phyloP scores from a whole-genome alignment of 30 jellyfish, hydroid and myxozoan genomes.

The Rhopilema esculentum region DNA sequence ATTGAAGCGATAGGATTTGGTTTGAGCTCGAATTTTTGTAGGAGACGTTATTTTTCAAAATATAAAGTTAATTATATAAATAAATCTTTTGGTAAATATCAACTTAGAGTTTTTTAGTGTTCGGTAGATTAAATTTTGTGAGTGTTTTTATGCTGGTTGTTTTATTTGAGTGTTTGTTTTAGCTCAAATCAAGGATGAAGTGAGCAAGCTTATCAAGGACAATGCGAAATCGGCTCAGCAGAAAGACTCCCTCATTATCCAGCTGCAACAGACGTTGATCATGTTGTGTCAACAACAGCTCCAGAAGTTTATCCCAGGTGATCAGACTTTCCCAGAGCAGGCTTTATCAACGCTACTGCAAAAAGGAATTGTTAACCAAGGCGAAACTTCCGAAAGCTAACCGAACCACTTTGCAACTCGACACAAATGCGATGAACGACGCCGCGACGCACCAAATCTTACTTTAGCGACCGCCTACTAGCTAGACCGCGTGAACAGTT shows the following conservation, averaged over 20 bases:
- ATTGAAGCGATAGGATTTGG: background rate
- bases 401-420: background rate
- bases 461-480: background rate
- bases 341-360: slow-evolving; percentile 52
- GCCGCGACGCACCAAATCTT: background rate
- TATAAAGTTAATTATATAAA: background rate
- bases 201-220: slow-evolving; percentile 67
- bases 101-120: background rate
- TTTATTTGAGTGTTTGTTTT: slow-evolving; percentile 17
- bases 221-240: slow-evolving; percentile 80
- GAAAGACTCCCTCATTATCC: slow-evolving; percentile 84
- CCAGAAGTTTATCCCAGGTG: slow-evolving; percentile 73
- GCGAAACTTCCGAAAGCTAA: slow-evolving; percentile 28
- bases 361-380: slow-evolving; percentile 54
- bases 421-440: background rate
- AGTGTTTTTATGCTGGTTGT: slow-evolving; percentile 7
- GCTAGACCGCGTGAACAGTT: background rate
- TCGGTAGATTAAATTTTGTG: slow-evolving; percentile 8
- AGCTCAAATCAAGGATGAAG: slow-evolving; percentile 67
- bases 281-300: slow-evolving; percentile 85
- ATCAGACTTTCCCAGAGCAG: slow-evolving; percentile 59
- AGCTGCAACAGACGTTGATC: slow-evolving; percentile 84
- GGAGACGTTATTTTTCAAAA: background rate
- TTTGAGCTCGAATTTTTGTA: background rate
- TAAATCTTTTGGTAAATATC: background rate